Evolutionary conservation across 2,888 invertebrate species (phyloP), one percentile per base, ranked within the genome.

Genomic region (Drosophila histrio): DNA sequence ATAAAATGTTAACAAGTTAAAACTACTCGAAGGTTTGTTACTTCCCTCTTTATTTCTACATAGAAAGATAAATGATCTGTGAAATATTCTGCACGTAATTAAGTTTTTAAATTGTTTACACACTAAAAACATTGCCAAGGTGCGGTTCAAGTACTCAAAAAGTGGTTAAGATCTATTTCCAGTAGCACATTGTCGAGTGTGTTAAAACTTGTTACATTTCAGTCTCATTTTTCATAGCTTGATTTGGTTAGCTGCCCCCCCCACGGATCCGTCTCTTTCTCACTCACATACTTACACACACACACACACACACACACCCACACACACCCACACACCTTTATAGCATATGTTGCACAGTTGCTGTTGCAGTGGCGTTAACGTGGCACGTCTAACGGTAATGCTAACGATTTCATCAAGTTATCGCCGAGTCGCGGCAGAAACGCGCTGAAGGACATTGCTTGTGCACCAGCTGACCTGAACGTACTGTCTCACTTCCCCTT

Each of bases 391-490:
- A 70, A 59, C 62, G 77, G 78, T 79, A 83, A 83, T 64, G 84
- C 61, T 64, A 79, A 73, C 85, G 67, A 84, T 67, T 77, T 73
- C 62, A 77, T 84, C 70, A 73, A 77, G 77, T 71, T 76, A 65
- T 58, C 73, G 73, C 70, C 64, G 22, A 72, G 38, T 46, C 53
- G 69, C 72, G 44, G 52, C 57, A 21, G 43, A 69, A 54, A 28
- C 28, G 47, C 64, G 44, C 32, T 30, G 43, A 60, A 52, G 52
- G 52, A 52, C 43, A 52, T 36, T 3, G 59, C 44, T 41, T 47
- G 34, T 46, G 34, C 58, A 46, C 36, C 53, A 47, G 32, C 47
- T 64, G 58, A 52, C 44, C 66, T 43, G 28, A 28, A 22, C 19
- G 21, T 7, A 46, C 32, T 28, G 24, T 44, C 44, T 22, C 39